Base-by-base conservation (phyloP, 2,797 vertebrate species). In the Sebastiscus tertius region DNA sequence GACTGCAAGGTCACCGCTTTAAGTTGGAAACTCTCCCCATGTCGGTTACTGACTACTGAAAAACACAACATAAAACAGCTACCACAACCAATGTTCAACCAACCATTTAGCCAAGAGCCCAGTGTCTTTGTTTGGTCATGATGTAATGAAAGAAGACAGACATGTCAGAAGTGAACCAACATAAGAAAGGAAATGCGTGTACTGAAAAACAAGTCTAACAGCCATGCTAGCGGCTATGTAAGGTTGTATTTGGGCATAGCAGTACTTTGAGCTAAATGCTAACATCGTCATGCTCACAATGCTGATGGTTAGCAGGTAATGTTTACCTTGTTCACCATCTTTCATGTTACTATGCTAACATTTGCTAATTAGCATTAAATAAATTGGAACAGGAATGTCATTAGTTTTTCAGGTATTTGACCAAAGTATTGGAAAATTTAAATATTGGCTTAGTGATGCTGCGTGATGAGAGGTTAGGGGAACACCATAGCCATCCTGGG, bases 141-240 rank as follows among this genome's bases (percentile, higher is more conserved):
- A 39, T n/a, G 36, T 29, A 46, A 49, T 31, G 14, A 61, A 46
- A 31, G 26, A 62, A 0, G 24, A 33, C 36, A 46, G 63, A 27
- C 22, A 5, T 49, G 9, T 66, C 29, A 66, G 42, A 29, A 49
- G 64, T 66, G 16, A 66, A 18, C 26, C 39, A 8, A 31, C 26
- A 29, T 27, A 22, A 33, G 4, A 24, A 20, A 18, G 26, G n/a
- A 70, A 70, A 56, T 24, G 2, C 36, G 13, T 29, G 6, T n/a
- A 14, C 8, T 39, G n/a, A 39, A 22, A 64, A 18, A 29, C 24
- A 66, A 65, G 62, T 59, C 24, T 18, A 20, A 46, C 34, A 64
- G 63, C 6, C 9, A 0, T 42, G 39, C 24, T 27, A 20, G 39
- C 0, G 5, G 8, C 13, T 49, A 49, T 8, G 42, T 0, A 0